phyloP scores from a whole-genome alignment of 1,140 invertebrate genomes.

The Hylaeus anthracinus region DNA sequence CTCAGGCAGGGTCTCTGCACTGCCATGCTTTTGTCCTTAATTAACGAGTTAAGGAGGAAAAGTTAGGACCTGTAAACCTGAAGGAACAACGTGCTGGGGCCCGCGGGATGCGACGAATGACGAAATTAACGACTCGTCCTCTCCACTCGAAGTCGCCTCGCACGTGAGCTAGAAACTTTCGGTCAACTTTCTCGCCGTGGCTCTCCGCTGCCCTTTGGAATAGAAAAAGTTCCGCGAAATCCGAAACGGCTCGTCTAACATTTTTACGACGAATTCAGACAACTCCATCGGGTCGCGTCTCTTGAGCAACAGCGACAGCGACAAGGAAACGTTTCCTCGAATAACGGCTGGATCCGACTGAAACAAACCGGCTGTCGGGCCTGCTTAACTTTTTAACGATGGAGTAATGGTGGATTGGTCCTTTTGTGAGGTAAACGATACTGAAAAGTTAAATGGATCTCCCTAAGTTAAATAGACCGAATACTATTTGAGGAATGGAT shows the following conservation, averaged over 20 bases:
- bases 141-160: slow-evolving; percentile 48
- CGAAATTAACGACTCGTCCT: slow-evolving; percentile 69
- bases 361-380: background rate
- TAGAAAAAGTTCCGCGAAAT: slow-evolving; percentile 44
- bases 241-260: slow-evolving; percentile 28
- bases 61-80: slow-evolving; percentile 70
- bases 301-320: background rate
- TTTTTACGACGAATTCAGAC: slow-evolving; percentile 22
- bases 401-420: no score
- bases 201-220: slow-evolving; percentile 12
- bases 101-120: slow-evolving; percentile 66
- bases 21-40: slow-evolving; percentile 66
- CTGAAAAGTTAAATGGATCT: no score
- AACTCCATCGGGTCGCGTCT: background rate
- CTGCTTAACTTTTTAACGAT: background rate
- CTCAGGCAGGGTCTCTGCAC: slow-evolving; percentile 31
- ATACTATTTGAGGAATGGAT: no score
- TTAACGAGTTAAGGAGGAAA: slow-evolving; percentile 71
- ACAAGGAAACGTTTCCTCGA: background rate
- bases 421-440: no score
- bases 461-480: no score
- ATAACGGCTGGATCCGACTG: background rate
- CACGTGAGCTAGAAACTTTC: slow-evolving; percentile 57
- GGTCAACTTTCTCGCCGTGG: slow-evolving; percentile 50
- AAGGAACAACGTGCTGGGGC: slow-evolving; percentile 61